A percentile compares a stretch with the other conserved stretches of the same genome.
These are phyloP conservation scores for Microctenopoma lineatum DNA, from an alignment of 2,797 vertebrate genomes.

Conservation along the genomic window DNA sequence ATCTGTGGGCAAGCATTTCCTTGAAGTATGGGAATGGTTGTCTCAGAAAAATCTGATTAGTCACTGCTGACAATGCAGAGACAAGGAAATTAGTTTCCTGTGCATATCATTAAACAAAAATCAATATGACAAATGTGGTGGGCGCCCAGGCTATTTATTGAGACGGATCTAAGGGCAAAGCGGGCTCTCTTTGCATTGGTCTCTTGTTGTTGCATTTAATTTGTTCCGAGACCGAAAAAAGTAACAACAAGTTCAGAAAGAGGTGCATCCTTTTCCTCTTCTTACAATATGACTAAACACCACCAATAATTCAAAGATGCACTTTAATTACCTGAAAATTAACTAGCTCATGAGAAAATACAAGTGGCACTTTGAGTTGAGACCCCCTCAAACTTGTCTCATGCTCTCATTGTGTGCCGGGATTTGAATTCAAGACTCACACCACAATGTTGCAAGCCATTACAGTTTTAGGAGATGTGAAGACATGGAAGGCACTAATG, in stretches of 20 bases:
- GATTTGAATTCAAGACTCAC: constrained; percentile 63
- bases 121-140: constrained; percentile 88
- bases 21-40: constrained; percentile 83
- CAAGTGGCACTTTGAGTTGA: constrained; percentile 70
- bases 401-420: constrained; percentile 69
- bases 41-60: constrained; percentile 86
- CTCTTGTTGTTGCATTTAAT: constrained; percentile 74
- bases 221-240: constrained; percentile 65
- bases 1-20: constrained; percentile 83
- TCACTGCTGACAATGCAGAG: constrained; percentile 86
- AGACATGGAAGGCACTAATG: too few relatives aligned
- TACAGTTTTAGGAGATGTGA: too few relatives aligned
- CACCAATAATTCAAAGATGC: constrained; percentile 44
- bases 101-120: constrained; percentile 91
- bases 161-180: constrained; percentile 75
- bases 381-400: constrained; percentile 63
- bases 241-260: constrained; percentile 39
- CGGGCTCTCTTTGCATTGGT: constrained; percentile 58
- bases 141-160: constrained; percentile 83
- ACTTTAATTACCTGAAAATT: constrained; percentile 74
- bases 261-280: constrained; percentile 27
- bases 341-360: constrained; percentile 68
- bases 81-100: constrained; percentile 90
- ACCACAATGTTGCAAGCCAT: constrained; percentile 1
- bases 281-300: constrained; percentile 23